Conservation (phyloP, 2,797 vertebrate genomes). For the Hozukius guyotensis region DNA sequence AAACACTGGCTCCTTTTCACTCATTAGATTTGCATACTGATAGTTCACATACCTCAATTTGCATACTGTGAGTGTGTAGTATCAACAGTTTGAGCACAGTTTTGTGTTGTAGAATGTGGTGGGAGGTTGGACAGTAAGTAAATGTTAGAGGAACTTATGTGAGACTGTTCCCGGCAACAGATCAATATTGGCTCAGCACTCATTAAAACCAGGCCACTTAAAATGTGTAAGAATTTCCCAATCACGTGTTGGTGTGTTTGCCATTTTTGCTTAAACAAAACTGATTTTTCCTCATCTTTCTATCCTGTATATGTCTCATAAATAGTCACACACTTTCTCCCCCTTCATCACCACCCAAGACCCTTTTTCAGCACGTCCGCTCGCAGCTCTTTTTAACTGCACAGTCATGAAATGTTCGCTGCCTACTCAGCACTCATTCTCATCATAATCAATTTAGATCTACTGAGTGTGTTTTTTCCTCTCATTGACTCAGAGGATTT, state of each 20-base stretch:
- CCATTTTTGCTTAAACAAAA: conserved; percentile 2
- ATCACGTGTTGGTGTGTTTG: not conserved
- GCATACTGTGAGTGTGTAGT: not conserved
- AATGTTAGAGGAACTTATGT: conserved; percentile 11
- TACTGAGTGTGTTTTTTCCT: conserved; percentile 48
- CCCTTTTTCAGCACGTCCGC: conserved; percentile 28
- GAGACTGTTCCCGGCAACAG: conserved; percentile 18
- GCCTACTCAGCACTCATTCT: conserved; percentile 71
- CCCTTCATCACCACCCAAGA: not conserved
- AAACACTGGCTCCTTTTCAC: not conserved
- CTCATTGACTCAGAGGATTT: conserved; percentile 37
- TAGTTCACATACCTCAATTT: not conserved
- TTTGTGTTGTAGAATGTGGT: not conserved
- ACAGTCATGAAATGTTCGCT: conserved; percentile 67
- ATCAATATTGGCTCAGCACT: conserved; percentile 25
- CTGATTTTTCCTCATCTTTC: not conserved
- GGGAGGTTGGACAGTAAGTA: not conserved
- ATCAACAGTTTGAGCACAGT: not conserved
- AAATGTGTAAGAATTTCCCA: not conserved
- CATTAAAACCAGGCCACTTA: conserved; percentile 4
- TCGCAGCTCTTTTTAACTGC: conserved; percentile 62
- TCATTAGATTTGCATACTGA: not conserved
- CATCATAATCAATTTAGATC: conserved; percentile 71
- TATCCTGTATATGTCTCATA: not conserved
- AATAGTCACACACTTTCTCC: conserved; percentile 5